Evolutionary conservation across 2,113 vertebrate genomes (phyloP).

Genomic region (Piprites chloris): DNA sequence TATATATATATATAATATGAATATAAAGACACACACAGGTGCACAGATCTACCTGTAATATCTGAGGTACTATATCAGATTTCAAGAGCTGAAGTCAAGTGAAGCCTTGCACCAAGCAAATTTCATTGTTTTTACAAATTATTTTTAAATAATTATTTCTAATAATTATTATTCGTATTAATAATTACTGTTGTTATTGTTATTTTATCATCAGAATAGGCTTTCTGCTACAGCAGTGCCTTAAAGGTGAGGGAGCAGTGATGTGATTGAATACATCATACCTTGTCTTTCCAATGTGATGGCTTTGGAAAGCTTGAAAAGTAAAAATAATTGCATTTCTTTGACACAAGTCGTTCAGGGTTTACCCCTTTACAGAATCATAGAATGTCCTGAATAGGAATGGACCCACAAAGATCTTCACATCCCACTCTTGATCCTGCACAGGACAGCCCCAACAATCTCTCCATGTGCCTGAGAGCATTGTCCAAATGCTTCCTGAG

Average conservation of each 20-base stretch:
- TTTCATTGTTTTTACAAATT: not conserved
- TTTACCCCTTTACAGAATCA: not conserved
- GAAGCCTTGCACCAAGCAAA: not conserved
- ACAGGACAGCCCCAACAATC: not conserved
- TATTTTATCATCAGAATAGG: not conserved
- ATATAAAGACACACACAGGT: not conserved
- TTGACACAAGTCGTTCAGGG: not conserved
- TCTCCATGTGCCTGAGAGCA: not conserved
- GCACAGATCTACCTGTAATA: not conserved
- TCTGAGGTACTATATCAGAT: not conserved
- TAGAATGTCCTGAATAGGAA: not conserved
- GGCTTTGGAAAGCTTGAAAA: not conserved
- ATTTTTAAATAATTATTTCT: not conserved
- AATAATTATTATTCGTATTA: not conserved
- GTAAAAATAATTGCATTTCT: not conserved
- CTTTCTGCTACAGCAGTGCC: not conserved
- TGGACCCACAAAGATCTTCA: too few relatives aligned
- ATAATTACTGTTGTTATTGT: not conserved
- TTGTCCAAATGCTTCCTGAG: not conserved
- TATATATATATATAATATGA: not conserved
- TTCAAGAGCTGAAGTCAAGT: not conserved
- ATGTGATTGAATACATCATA: fast-evolving
- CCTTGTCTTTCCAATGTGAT: not conserved
- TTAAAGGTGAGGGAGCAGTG: not conserved
- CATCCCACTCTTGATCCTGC: not conserved